These are phyloP conservation scores for Tanypteryx hageni DNA, from an alignment of 2,888 invertebrate species.

Conservation along the genomic window DNA sequence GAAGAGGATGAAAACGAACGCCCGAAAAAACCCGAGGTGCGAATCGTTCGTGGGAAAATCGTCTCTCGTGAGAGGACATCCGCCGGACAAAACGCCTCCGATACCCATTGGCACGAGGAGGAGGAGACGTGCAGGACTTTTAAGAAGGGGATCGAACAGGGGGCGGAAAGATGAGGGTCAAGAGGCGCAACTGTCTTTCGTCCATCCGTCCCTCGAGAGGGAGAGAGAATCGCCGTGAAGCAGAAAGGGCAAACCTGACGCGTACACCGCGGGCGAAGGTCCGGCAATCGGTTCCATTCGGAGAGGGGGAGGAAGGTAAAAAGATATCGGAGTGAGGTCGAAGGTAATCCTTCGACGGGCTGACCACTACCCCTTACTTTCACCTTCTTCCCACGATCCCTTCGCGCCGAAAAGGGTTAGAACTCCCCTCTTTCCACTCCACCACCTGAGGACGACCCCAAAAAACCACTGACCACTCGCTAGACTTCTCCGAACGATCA, in stretches of 20 bases:
- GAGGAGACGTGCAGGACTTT: background rate
- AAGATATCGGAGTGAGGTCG: background rate
- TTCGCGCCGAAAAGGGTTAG: background rate
- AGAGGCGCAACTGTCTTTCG: no score
- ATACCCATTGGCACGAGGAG: background rate
- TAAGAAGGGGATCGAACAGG: background rate
- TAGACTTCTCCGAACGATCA: conserved; percentile 36
- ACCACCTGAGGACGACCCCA: background rate
- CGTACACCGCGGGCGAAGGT: background rate
- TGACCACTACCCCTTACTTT: conserved; percentile 15
- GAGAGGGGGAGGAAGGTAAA: background rate
- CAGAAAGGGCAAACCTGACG: background rate
- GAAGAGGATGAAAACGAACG: background rate
- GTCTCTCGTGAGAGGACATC: background rate
- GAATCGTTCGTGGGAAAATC: background rate
- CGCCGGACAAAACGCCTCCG: background rate
- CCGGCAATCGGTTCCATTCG: conserved; percentile 40
- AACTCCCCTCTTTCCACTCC: background rate
- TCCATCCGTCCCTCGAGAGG: background rate
- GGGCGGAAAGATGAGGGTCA: background rate
- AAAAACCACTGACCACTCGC: conserved; percentile 54
- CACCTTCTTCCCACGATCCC: conserved; percentile 45
- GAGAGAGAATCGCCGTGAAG: background rate
- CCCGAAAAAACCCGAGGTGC: background rate
- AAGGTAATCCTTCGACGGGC: background rate